phyloP scores from a whole-genome alignment of 1,140 invertebrate genomes.

The Dryas iulia region DNA sequence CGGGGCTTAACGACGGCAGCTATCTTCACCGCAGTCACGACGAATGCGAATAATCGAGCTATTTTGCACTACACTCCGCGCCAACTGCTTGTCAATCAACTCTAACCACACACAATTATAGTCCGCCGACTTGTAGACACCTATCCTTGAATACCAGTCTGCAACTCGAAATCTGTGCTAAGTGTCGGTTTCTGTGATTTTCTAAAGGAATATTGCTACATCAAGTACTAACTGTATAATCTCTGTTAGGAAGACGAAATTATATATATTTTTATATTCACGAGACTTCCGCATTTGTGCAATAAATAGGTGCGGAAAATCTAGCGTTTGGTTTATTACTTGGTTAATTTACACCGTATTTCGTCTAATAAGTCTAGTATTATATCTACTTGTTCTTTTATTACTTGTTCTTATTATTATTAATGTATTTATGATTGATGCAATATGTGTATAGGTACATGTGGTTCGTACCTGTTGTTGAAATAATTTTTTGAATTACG shows the following conservation, averaged over 20 bases:
- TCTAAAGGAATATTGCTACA: constrained; percentile 18
- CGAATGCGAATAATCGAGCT: constrained; percentile 23
- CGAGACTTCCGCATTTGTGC: neutral
- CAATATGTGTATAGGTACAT: no score
- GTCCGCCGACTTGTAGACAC: constrained; percentile 28
- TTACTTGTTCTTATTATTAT: no score
- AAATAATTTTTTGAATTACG: no score
- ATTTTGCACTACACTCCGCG: constrained; percentile 26
- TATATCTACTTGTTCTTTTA: no score
- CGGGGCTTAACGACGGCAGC: constrained; percentile 29
- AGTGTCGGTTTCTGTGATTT: constrained; percentile 26
- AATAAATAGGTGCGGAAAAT: neutral
- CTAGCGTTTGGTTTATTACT: neutral
- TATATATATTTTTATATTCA: neutral
- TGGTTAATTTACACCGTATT: neutral
- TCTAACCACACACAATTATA: constrained; percentile 38
- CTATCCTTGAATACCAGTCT: constrained; percentile 34
- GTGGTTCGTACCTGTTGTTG: no score
- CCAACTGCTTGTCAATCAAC: constrained; percentile 38
- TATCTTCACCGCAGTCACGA: constrained; percentile 33
- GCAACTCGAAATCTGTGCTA: constrained; percentile 14
- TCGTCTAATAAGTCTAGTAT: no score
- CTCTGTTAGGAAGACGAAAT: neutral
- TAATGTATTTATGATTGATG: no score
- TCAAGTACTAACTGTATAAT: constrained; percentile 1